phyloP scores from a whole-genome alignment of 2,888 invertebrate species.

The Microdon myrmicae region DNA sequence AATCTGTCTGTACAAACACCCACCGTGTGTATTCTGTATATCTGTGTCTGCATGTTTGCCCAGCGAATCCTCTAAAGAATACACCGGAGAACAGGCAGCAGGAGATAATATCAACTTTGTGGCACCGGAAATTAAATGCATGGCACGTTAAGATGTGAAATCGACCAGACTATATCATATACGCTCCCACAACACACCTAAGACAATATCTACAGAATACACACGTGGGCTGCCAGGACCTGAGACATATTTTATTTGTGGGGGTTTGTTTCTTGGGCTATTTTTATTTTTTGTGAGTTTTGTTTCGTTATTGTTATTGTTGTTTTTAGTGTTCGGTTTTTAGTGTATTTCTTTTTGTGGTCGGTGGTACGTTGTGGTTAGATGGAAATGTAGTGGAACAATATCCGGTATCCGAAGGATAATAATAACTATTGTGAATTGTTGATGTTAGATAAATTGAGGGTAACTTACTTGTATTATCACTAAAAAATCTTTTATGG shows the following conservation, averaged over 20 bases:
- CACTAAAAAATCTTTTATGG: slow-evolving; percentile 84
- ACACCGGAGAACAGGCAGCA: too few relatives aligned
- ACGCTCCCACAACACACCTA: slow-evolving; percentile 2
- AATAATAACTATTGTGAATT: slow-evolving; percentile 35
- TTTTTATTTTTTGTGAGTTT: too few relatives aligned
- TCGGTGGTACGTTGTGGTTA: too few relatives aligned
- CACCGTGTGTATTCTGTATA: neutral
- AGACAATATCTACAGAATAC: too few relatives aligned
- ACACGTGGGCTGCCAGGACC: too few relatives aligned
- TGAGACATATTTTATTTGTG: slow-evolving; percentile 20
- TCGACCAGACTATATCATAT: slow-evolving; percentile 1
- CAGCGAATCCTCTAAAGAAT: slow-evolving; percentile 31
- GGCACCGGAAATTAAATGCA: slow-evolving; percentile 45
- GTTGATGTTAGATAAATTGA: slow-evolving; percentile 34
- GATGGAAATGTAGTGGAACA: slow-evolving; percentile 6
- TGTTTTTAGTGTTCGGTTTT: too few relatives aligned
- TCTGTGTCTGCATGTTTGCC: neutral
- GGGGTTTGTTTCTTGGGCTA: slow-evolving; percentile 6
- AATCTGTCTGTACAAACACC: neutral
- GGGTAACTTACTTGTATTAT: slow-evolving; percentile 72
- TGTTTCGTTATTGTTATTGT: too few relatives aligned
- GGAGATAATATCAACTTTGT: slow-evolving; percentile 26
- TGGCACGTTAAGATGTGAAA: slow-evolving; percentile 32
- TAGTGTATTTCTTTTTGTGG: too few relatives aligned
- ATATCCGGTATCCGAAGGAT: slow-evolving; percentile 27